Base-by-base conservation (phyloP, 1,140 invertebrate genomes). In the Drosophila azteca region DNA sequence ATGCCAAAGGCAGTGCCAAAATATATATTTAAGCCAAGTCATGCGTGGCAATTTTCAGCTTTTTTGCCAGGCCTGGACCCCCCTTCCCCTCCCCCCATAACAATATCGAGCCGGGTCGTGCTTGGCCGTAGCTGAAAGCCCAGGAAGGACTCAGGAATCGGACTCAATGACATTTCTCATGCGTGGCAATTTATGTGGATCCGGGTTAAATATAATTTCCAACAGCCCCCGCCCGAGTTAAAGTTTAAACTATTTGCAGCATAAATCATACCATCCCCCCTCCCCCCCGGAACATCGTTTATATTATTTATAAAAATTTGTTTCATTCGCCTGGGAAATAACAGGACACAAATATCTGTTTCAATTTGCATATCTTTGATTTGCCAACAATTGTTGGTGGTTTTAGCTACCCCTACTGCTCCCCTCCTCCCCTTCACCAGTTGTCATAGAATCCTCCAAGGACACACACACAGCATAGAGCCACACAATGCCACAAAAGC, bases 341-440 rank as follows among this genome's bases (percentile, higher is more conserved):
- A 8, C 66, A 39, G 61, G 54, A 52, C 41, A 45, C 62, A 67
- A 48, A 87, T 88, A 88, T 88, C 83, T 88, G 84, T 88, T 88
- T 88, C 83, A 88, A 88, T 88, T 88, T 88, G 83, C 83, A 88
- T 88, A 88, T 88, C 83, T 88, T 88, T 88, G 83, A 88, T 88
- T 88, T 79, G 64, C 52, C 79, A 79, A 76, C 66, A 39, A 65
- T 52, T 61, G 65, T 58, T 67, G 55, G 59, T 53, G 53, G 59
- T 50, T 44, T 63, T 35, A 24, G 22, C 17, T n/a, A n/a, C n/a
- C n/a, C n/a, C n/a, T n/a, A n/a, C n/a, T n/a, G n/a, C 17, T 20
- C 17, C 17, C 17, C 17, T 1, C 46, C 48, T 9, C 9, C 44
- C 46, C 41, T 57, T 26, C 43, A 24, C 35, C 35, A 62, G 67